phyloP scores from a whole-genome alignment of 2,888 invertebrate species.

The Lordiphosa andalusiaca region DNA sequence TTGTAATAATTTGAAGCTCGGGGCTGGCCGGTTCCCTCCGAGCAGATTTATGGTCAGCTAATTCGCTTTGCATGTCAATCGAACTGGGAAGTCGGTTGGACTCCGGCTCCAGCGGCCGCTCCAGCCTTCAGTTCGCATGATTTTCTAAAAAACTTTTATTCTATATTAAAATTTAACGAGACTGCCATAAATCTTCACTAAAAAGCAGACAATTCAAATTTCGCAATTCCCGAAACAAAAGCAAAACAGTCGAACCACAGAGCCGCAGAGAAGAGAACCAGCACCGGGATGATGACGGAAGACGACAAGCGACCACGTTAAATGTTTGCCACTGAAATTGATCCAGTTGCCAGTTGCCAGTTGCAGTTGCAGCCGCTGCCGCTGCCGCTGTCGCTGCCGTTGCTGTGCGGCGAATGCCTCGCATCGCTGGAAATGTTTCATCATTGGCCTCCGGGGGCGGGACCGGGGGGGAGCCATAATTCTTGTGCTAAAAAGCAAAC shows the following conservation, averaged over 20 bases:
- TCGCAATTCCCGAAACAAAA: conserved; percentile 50
- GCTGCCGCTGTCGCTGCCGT: conserved; percentile 3
- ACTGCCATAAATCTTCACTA: conserved; percentile 78
- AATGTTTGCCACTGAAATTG: conserved; percentile 73
- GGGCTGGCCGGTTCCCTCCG: conserved; percentile 11
- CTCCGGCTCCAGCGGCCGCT: neutral
- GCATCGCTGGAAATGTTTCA: conserved; percentile 73
- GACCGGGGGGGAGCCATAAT: conserved; percentile 61
- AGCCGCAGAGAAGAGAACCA: conserved; percentile 14
- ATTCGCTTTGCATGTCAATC: conserved; percentile 73
- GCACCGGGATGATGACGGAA: conserved; percentile 34
- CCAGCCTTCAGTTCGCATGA: conserved; percentile 18
- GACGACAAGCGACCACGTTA: conserved; percentile 41
- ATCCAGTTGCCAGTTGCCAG: conserved; percentile 37
- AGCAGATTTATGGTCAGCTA: conserved; percentile 57
- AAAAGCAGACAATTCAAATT: conserved; percentile 79
- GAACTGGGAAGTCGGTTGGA: conserved; percentile 19
- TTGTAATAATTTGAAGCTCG: conserved; percentile 34
- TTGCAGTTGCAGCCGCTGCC: conserved; percentile 41
- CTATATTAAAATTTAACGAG: conserved; percentile 79
- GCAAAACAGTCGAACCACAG: conserved; percentile 17
- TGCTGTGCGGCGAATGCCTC: conserved; percentile 51
- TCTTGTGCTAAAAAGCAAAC: conserved; percentile 70
- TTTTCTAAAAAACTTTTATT: conserved; percentile 70
- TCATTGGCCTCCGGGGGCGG: conserved; percentile 43